Conservation (phyloP, 2,113 vertebrate species). For the Thamnaconus septentrionalis region DNA sequence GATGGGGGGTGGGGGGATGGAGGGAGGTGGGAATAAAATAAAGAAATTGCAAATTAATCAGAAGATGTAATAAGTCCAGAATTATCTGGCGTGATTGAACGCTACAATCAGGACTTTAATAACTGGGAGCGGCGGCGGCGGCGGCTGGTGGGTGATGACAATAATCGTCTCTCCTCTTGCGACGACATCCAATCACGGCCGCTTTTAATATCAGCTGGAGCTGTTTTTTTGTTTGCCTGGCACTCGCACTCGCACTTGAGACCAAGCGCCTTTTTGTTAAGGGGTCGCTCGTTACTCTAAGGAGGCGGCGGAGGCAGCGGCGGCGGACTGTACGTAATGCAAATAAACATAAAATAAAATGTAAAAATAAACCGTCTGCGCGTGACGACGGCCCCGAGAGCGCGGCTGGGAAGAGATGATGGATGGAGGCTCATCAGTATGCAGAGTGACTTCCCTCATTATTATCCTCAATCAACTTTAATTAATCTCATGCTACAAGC, state of each 20-base stretch:
- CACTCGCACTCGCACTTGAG: not conserved
- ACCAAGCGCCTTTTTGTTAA: not conserved
- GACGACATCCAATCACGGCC: conserved; percentile 12
- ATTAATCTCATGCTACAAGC: conserved; percentile 49
- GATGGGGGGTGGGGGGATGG: no score
- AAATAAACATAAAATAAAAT: not conserved
- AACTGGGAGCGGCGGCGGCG: conserved; percentile 2
- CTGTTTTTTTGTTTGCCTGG: not conserved
- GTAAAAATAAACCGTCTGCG: not conserved
- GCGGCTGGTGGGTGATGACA: conserved; percentile 4
- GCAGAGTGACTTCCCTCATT: conserved; percentile 46
- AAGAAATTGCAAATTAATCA: conserved; percentile 13
- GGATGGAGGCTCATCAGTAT: conserved; percentile 40
- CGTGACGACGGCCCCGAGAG: not conserved
- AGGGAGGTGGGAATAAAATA: no score
- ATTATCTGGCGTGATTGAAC: conserved; percentile 10
- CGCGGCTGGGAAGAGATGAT: conserved; percentile 18
- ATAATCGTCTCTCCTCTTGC: conserved; percentile 4
- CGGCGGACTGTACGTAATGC: not conserved
- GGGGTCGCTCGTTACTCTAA: conserved; percentile 5
- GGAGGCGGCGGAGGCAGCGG: not conserved
- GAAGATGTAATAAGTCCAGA: conserved; percentile 6
- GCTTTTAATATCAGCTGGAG: conserved; percentile 5
- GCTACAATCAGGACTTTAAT: conserved; percentile 17
- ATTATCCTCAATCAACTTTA: conserved; percentile 59